A percentile compares a stretch with the other conserved stretches of the same genome.
Conservation (phyloP, 2,113 vertebrate genomes). For the Barbus barbus region DNA sequence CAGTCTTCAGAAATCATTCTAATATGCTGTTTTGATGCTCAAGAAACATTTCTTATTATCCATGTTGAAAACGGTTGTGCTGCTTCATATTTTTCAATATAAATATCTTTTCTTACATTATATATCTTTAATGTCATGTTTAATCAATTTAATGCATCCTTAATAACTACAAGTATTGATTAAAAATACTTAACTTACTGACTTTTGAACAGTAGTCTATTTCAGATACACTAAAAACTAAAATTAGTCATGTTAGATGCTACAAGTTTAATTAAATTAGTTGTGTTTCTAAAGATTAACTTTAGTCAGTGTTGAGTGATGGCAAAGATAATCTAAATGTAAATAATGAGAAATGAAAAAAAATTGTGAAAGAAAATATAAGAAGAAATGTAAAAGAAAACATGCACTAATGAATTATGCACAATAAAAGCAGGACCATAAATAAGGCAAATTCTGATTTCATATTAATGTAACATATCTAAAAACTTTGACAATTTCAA, state of each 20-base stretch:
- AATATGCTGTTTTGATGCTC: too few relatives aligned
- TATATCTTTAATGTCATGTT: neutral
- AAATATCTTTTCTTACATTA: too few relatives aligned
- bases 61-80: neutral
- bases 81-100: neutral
- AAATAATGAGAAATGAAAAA: neutral
- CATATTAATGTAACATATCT: too few relatives aligned
- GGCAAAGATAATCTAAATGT: neutral
- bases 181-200: neutral
- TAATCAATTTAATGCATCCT: neutral
- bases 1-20: too few relatives aligned
- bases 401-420: neutral
- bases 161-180: neutral
- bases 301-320: neutral
- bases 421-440: neutral
- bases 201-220: neutral
- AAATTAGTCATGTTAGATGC: neutral
- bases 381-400: neutral
- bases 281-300: too few relatives aligned
- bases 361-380: neutral
- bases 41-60: neutral
- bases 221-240: neutral
- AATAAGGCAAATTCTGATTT: neutral
- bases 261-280: too few relatives aligned
- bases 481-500: too few relatives aligned